Conservation (phyloP, 1,140 invertebrate genomes). For the Orius insidiosus region DNA sequence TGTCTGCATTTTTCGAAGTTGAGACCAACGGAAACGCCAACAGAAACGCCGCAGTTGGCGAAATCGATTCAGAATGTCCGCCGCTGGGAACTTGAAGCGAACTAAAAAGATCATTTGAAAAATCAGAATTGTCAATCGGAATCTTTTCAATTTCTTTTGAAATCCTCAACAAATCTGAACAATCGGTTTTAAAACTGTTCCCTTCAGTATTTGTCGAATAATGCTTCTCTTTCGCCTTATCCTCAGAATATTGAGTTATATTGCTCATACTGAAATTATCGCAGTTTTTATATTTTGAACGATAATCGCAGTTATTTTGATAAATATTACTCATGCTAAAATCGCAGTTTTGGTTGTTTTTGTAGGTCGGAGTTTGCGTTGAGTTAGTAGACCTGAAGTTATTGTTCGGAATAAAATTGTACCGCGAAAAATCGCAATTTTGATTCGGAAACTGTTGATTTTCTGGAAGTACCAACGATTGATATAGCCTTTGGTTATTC, state of each 20-base stretch:
- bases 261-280: too few relatives aligned
- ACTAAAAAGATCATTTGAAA: constrained; percentile 55
- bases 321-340: too few relatives aligned
- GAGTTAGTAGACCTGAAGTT: too few relatives aligned
- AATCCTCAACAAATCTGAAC: constrained; percentile 9
- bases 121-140: constrained; percentile 36
- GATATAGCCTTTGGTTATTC: too few relatives aligned
- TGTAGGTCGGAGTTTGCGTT: too few relatives aligned
- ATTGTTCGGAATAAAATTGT: too few relatives aligned
- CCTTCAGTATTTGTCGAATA: constrained; percentile 3
- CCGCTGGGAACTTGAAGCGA: constrained; percentile 41
- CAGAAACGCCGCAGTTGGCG: constrained; percentile 57
- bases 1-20: constrained; percentile 35
- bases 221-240: constrained; percentile 1
- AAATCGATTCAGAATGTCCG: constrained; percentile 45
- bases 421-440: too few relatives aligned
- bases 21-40: constrained; percentile 56
- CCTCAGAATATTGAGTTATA: neutral
- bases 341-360: too few relatives aligned
- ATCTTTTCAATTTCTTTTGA: constrained; percentile 19
- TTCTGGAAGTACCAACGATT: too few relatives aligned
- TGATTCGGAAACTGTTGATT: too few relatives aligned
- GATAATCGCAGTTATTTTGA: too few relatives aligned
- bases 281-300: too few relatives aligned
- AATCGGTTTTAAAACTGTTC: constrained; percentile 1